Percentiles rank a stretch among this genome's conserved stretches.
Conservation (phyloP, 2,113 vertebrate genomes). For the Azemiops feae region DNA sequence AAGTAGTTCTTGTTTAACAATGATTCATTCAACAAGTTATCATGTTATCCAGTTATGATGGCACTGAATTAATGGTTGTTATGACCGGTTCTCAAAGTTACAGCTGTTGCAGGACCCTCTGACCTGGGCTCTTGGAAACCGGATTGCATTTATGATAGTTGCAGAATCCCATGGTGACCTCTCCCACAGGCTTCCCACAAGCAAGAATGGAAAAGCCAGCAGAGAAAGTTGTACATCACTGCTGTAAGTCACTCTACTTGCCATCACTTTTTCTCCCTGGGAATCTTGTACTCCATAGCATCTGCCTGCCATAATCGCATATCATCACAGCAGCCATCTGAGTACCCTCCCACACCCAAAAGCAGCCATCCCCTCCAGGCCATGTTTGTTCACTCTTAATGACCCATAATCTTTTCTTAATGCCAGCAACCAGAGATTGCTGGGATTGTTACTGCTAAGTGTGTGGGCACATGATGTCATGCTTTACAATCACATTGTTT, state of each 20-base stretch:
- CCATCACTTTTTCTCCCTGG: too few relatives aligned
- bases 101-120: neutral
- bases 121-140: neutral
- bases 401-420: neutral
- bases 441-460: neutral
- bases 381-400: neutral
- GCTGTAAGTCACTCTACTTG: too few relatives aligned
- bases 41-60: neutral
- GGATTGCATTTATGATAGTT: neutral
- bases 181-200: neutral
- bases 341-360: neutral
- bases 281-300: too few relatives aligned
- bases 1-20: neutral
- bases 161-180: neutral
- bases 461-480: neutral
- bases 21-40: neutral
- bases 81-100: neutral
- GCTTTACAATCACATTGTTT: neutral
- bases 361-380: neutral
- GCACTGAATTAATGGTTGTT: neutral
- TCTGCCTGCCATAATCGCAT: too few relatives aligned
- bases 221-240: too few relatives aligned
- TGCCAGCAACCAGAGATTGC: neutral
- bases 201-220: neutral
- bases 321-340: neutral